Base-by-base conservation (phyloP, 1,140 invertebrate species). In the Drosophila pseudoananassae region DNA sequence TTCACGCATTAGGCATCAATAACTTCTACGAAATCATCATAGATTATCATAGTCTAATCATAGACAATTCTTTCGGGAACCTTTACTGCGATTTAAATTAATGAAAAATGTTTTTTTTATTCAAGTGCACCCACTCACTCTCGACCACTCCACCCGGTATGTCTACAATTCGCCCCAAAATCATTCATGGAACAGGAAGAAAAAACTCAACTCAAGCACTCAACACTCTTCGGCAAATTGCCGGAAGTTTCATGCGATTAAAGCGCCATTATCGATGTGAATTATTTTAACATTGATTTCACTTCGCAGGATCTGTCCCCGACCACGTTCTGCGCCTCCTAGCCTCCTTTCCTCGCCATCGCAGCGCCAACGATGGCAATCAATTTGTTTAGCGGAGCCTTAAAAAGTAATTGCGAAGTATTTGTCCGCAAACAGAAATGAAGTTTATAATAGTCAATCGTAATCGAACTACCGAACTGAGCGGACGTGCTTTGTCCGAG, bases 201-300 rank as follows among this genome's bases (percentile, higher is more conserved):
- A 40, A 46, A 58, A 49, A 52, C 46, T 51, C 43, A 57, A 14
- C 61, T 60, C 23, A 51, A 61, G 63, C 77, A 66, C 74, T 87
- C 82, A 87, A 78, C 82, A 78, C 82, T 87, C 83, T 68, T 72
- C 70, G 64, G 68, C 68, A 87, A 87, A 87, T 87, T 87, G 82
- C 82, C 82, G 82, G 82, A 87, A 87, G 82, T 87, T 87, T 87
- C 63, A 69, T 78, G 83, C 82, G 82, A 87, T 87, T 87, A 87
- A 87, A 82, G 82, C 83, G 61, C 78, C 78, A 87, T 87, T 87
- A 87, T 87, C 82, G 82, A 87, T 87, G 83, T 87, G 83, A 87
- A 87, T 87, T 87, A 87, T 87, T 87, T 87, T 78, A 82, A 82
- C 57, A 63, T 59, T 73, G 68, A 55, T 66, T 75, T 74, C 70